Evolutionary conservation across 2,888 invertebrate species (phyloP), one percentile per base, ranked within the genome.

Genomic region (Dusona sp.): DNA sequence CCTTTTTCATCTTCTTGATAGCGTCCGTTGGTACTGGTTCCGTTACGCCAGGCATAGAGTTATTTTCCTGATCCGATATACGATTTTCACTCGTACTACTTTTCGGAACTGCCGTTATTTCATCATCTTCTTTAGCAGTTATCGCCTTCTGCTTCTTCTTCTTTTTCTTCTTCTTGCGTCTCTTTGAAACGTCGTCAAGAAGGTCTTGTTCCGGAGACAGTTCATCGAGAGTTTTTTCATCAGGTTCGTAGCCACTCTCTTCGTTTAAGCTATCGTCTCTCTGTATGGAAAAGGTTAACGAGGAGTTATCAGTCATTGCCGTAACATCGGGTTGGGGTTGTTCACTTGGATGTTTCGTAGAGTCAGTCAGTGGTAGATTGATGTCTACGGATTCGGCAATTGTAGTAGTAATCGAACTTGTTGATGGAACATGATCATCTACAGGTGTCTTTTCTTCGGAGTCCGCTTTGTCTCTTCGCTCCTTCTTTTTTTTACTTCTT

Each of bases 181-280:
- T 95, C 88, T 91, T 93, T 48, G 79, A 92, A 36, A 90, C 88
- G 48, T 93, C 92, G 68, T 94, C 93, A 29, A 94, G 94, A 19
- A 94, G 93, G 36, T 94, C 92, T 16, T 89, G 90, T n/a, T 87
- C 81, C 3, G 89, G 79, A 2, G 92, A 90, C 16, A 90, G 92
- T 94, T 96, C 95, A 93, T 96, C 95, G 90, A 96, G 95, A 33
- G 96, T 94, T 90, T 97, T 97, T 13, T 97, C 96, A 92, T 97
- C 97, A 91, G 97, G 97, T n/a, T 97, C 97, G 86, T 95, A 95
- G 91, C 96, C 96, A 92, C 95, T 95, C 68, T 95, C 94, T 54
- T 93, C 91, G 57, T 93, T 92, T 74, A 94, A 94, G 79, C 95
- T 95, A 80, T 95, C 95, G 38, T 93, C 92, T 48, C 90, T 90